These are phyloP conservation scores for Hydrolagus colliei DNA, from an alignment of 2,797 vertebrate genomes.

Conservation along the genomic window DNA sequence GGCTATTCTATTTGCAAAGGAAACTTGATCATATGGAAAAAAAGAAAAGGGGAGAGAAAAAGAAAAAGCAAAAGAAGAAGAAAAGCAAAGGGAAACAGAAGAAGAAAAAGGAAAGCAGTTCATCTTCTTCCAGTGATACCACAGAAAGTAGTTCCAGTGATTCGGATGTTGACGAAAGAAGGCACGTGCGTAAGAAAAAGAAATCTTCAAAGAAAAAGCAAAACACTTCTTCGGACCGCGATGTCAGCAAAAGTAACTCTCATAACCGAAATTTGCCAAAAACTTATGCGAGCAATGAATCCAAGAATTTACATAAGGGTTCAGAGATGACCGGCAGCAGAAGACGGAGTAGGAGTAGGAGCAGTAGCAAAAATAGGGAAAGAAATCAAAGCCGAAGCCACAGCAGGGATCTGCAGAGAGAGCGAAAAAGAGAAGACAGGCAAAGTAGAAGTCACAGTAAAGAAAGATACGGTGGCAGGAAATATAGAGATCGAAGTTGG, in stretches of 20 bases:
- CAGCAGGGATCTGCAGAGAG: constrained; percentile 33
- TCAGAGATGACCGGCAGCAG: constrained; percentile 47
- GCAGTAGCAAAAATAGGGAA: neutral
- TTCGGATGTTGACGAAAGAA: constrained; percentile 47
- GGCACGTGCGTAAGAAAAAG: neutral
- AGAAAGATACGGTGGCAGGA: constrained; percentile 32
- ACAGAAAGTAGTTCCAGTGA: constrained; percentile 48
- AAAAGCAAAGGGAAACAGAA: constrained; percentile 67
- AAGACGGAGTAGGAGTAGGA: constrained; percentile 41
- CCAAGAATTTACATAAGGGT: constrained; percentile 46
- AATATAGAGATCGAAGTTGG: constrained; percentile 34
- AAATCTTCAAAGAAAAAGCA: neutral
- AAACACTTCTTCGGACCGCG: neutral
- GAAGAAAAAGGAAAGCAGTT: constrained; percentile 55
- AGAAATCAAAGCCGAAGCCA: constrained; percentile 36
- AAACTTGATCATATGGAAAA: constrained; percentile 91
- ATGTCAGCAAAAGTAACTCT: neutral
- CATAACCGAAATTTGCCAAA: neutral
- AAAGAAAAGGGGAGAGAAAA: constrained; percentile 71
- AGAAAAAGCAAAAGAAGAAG: constrained; percentile 63
- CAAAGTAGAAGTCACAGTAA: constrained; percentile 45
- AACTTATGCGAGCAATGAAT: neutral
- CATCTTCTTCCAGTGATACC: constrained; percentile 57
- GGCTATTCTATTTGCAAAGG: constrained; percentile 50
- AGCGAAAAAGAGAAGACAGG: constrained; percentile 39